phyloP scores from a whole-genome alignment of 2,113 vertebrate species.

The Gadus chalcogrammus region DNA sequence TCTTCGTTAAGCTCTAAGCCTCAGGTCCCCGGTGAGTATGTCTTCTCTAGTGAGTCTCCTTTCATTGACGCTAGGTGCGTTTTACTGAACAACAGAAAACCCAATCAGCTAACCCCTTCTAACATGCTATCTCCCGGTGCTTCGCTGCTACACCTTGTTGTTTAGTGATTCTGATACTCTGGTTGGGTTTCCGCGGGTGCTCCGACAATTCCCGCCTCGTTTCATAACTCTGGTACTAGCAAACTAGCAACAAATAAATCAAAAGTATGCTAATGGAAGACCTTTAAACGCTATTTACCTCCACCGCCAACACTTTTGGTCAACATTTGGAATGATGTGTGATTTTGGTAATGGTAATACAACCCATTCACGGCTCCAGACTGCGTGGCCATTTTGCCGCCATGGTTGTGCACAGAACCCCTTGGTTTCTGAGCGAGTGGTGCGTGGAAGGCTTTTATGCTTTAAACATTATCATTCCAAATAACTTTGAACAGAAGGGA shows the following conservation, averaged over 20 bases:
- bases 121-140: conserved; percentile 34
- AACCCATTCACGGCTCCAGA: no score
- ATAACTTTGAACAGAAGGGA: no score
- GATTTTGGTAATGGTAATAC: no score
- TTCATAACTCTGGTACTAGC: neutral
- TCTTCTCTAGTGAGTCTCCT: conserved; percentile 27
- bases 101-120: conserved; percentile 37
- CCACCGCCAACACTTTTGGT: no score
- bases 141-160: neutral
- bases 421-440: no score
- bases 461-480: no score
- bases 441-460: conserved; percentile 7
- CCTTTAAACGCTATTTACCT: no score
- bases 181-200: conserved; percentile 7
- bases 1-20: conserved; percentile 50
- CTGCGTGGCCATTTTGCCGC: no score
- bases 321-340: no score
- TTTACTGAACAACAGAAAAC: neutral
- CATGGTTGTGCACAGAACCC: no score
- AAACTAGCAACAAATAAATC: neutral
- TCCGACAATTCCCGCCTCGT: neutral
- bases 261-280: no score
- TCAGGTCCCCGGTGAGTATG: conserved; percentile 70
- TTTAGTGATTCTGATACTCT: neutral
- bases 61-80: conserved; percentile 26